Evolutionary conservation across 2,888 invertebrate species (phyloP).

Genomic region (Stenotaenia linearis): DNA sequence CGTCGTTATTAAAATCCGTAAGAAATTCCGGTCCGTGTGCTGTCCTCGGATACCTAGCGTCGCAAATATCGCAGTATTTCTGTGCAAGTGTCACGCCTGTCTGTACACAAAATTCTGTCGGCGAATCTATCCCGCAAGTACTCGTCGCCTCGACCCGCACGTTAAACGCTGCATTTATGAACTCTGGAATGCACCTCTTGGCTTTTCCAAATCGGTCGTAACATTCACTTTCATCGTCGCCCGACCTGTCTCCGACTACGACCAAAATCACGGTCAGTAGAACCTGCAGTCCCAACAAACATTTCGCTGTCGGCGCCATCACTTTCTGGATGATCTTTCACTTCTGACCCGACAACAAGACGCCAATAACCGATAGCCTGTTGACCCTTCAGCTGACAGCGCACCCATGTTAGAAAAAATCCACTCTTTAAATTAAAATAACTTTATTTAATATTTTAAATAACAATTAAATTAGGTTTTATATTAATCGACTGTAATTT

Average conservation of each 20-base stretch:
- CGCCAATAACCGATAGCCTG: background rate
- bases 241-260: background rate
- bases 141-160: conserved; percentile 87
- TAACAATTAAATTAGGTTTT: background rate
- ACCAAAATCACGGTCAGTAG: background rate
- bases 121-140: conserved; percentile 72
- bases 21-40: conserved; percentile 69
- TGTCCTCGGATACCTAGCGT: conserved; percentile 52
- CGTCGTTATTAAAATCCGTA: conserved; percentile 86
- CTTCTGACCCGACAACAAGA: background rate
- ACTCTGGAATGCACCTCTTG: conserved; percentile 90
- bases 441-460: background rate
- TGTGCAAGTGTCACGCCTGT: conserved; percentile 62
- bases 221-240: conserved; percentile 40
- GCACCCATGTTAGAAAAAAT: background rate
- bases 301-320: background rate
- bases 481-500: background rate
- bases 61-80: conserved; percentile 77
- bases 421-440: background rate
- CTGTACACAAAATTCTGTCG: conserved; percentile 82
- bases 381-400: background rate
- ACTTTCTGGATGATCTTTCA: background rate
- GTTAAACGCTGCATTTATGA: conserved; percentile 92
- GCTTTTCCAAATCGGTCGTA: conserved; percentile 46
- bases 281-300: background rate